Conservation (phyloP, 1,140 invertebrate genomes). For the Rhynchophorus ferrugineus region DNA sequence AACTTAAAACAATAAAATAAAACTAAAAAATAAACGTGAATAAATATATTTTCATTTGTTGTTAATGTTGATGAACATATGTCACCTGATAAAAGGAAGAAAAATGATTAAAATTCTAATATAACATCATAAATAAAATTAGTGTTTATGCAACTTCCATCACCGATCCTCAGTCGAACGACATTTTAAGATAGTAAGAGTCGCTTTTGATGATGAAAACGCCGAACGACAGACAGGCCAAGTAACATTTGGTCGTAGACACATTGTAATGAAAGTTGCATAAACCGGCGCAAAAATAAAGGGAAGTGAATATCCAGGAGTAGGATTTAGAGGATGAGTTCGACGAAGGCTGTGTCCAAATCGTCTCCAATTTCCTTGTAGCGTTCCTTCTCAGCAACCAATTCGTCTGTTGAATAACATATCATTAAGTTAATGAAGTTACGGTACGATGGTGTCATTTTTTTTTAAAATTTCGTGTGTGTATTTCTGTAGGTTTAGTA, state of each 20-base stretch:
- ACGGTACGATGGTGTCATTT: constrained; percentile 3
- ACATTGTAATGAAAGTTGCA: not conserved
- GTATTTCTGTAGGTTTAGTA: not conserved
- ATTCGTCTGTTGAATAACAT: constrained; percentile 71
- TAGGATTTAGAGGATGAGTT: constrained; percentile 65
- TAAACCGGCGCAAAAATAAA: not conserved
- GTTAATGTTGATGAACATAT: too few species aligned
- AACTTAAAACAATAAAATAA: constrained; percentile 1
- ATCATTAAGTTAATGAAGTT: not conserved
- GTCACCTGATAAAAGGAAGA: too few species aligned
- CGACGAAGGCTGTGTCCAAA: constrained; percentile 95
- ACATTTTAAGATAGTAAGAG: not conserved
- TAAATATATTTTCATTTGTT: constrained; percentile 12
- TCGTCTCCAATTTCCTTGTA: constrained; percentile 99
- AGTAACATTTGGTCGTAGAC: too few species aligned
- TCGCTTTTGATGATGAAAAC: too few species aligned
- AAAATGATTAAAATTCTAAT: constrained; percentile 1
- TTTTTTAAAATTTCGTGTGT: not conserved
- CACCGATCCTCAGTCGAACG: not conserved
- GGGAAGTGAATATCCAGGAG: not conserved
- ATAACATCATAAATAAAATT: not conserved
- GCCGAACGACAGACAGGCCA: too few species aligned
- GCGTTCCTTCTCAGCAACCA: constrained; percentile 97
- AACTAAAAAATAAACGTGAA: not conserved
- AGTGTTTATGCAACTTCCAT: too few species aligned